Evolutionary conservation across 2,888 invertebrate genomes (phyloP), one percentile per base, ranked within the genome.

Genomic region (Drosophila rubida): DNA sequence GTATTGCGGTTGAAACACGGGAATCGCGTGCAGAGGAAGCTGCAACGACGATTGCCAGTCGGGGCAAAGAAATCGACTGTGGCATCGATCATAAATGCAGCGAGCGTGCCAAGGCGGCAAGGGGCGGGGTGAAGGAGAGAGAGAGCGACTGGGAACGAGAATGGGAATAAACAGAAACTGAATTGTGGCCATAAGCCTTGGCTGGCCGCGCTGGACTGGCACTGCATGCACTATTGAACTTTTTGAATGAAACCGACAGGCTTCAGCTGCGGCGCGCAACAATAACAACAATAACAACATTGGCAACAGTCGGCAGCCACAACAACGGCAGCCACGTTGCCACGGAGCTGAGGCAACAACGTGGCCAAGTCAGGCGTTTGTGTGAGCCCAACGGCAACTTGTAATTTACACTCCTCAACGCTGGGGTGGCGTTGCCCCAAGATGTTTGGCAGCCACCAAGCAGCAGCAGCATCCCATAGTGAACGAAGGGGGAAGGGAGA

Each of bases 141-240:
- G 32, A 30, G 8, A 42, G 27, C n/a, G n/a, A n/a, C 19, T 39
- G 58, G 58, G 32, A 39, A 32, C 39, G 58, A 41, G 69, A 57
- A 60, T 57, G 75, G 70, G 65, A 69, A 70, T 75, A 37, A 61
- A 57, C 44, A 73, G 58, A 55, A 19, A 39, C 45, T 41, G 53
- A 25, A 25, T 66, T 50, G 50, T 27, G 57, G 64, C 48, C 58
- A 44, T 49, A 57, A 75, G 61, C 51, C 65, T 37, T 3, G 1
- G 53, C 37, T 70, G 51, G 66, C 30, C 37, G 54, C 46, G 25
- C 35, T 44, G 55, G 32, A 14, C 45, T 37, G 22, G 63, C 87
- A 68, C 84, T 80, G 84, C 87, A 88, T 84, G 88, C 88, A 88
- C 84, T 84, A 86, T 84, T 88, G 84, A 84, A 84, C 84, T 84